Evolutionary conservation across 2,797 vertebrate genomes (phyloP).

Genomic region (Helostoma temminkii): DNA sequence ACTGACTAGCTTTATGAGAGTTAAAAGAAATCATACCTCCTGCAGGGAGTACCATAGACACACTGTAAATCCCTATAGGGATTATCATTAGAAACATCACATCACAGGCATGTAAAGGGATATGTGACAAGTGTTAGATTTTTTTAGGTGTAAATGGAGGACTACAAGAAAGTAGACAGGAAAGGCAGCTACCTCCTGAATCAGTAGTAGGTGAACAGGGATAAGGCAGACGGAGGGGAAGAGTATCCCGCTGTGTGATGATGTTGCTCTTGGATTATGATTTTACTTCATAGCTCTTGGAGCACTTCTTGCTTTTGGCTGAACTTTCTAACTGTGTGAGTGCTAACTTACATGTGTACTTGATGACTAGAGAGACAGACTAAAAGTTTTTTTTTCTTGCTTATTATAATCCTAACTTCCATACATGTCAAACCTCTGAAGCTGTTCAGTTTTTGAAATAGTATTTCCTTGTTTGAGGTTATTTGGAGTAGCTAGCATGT

Average conservation of each 20-base stretch:
- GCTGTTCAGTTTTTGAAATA: neutral
- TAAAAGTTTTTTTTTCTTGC: neutral
- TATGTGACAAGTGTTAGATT: neutral
- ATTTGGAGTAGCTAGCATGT: neutral
- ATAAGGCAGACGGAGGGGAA: neutral
- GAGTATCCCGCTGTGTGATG: neutral
- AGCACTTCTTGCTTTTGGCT: too few species aligned
- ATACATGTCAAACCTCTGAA: neutral
- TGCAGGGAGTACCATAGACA: slow-evolving; percentile 8
- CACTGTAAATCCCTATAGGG: neutral
- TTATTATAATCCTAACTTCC: neutral
- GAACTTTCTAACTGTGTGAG: too few species aligned
- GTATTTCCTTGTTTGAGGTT: neutral
- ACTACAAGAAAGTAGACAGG: neutral
- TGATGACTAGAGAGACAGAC: too few species aligned
- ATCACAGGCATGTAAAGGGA: neutral
- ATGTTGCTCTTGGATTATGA: too few species aligned
- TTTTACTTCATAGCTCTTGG: too few species aligned
- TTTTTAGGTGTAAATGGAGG: slow-evolving; percentile 2
- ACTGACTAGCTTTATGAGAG: neutral
- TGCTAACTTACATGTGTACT: too few species aligned
- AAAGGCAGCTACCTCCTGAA: neutral
- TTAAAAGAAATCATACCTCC: slow-evolving; percentile 7
- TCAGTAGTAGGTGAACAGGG: neutral
- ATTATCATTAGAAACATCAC: slow-evolving; percentile 14